phyloP scores from a whole-genome alignment of 2,888 invertebrate species.

The Labia minor region DNA sequence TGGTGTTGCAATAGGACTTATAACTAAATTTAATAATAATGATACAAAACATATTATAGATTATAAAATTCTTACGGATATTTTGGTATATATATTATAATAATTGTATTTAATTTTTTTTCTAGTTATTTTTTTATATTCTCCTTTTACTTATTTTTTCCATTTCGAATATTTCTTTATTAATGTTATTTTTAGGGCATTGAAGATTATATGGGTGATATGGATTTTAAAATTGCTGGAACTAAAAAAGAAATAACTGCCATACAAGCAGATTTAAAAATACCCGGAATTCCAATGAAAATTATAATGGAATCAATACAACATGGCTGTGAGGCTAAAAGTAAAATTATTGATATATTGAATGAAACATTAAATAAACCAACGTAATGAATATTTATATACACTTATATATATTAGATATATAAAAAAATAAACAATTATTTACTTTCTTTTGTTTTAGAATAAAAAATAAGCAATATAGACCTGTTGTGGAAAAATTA shows the following conservation, averaged over 20 bases:
- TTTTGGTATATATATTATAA: slow-evolving; percentile 53
- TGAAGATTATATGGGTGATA: slow-evolving; percentile 97
- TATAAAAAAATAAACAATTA: background rate
- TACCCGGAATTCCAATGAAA: slow-evolving; percentile 77
- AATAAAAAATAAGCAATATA: slow-evolving; percentile 60
- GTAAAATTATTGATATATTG: slow-evolving; percentile 78
- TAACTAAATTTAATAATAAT: slow-evolving; percentile 50
- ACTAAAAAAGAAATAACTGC: slow-evolving; percentile 84
- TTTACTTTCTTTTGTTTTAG: slow-evolving; percentile 34
- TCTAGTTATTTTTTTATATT: background rate
- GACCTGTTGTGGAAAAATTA: slow-evolving; percentile 74
- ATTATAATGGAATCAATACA: slow-evolving; percentile 76
- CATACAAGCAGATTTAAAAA: slow-evolving; percentile 81
- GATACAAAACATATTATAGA: slow-evolving; percentile 54
- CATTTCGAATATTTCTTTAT: background rate
- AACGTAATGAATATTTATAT: slow-evolving; percentile 39
- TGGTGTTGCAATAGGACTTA: slow-evolving; percentile 89
- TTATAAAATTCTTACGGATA: slow-evolving; percentile 79
- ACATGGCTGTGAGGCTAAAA: slow-evolving; percentile 64
- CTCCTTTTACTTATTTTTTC: too few relatives aligned
- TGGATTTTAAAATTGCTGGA: slow-evolving; percentile 98
- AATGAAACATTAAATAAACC: slow-evolving; percentile 57
- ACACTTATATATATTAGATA: background rate
- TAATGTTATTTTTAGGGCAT: slow-evolving; percentile 57
- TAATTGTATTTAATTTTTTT: background rate